Base-by-base conservation (phyloP, 2,888 invertebrate species). In the Mellilla xanthometata region DNA sequence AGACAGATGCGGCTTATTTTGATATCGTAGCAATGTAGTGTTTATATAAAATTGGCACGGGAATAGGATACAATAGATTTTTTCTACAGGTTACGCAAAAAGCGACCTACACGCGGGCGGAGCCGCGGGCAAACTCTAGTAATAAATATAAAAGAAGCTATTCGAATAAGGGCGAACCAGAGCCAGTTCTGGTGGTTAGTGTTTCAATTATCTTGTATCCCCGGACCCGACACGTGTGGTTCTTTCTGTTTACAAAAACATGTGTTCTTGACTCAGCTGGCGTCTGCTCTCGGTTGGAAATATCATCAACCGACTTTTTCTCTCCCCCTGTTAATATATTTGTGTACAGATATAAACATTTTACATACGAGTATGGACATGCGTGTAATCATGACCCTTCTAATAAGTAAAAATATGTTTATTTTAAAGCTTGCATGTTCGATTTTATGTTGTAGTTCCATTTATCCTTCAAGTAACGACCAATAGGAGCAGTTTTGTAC, bases 221-320 rank as follows among this genome's bases (percentile, higher is more conserved):
- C 28, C 32, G 52, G 48, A 59, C 51, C 51, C 1, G 26, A 62
- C 72, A 74, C 65, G 67, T 73, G 58, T 44, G 60, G 53, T 53
- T 55, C 56, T 56, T 56, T 63, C 56, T 65, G 63, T 68, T 58
- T 65, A 70, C 60, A 66, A 60, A 62, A 61, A 61, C 75, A 76
- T 70, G 73, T 68, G 76, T 57, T 69, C 73, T 70, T 70, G 65
- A 71, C 72, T 68, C 76, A 74, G 74, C 75, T 76, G 76, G 60
- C 54, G 53, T 62, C 65, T 49, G 52, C 59, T 65, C 59, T 59
- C 52, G n/a, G n/a, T n/a, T 43, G 47, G 42, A 39, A 33, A 43
- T 30, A 43, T 39, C 34, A 49, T 49, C 32, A 52, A 49, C 49
- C 32, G 36, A 40, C 45, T 39, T 55, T 49, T 57, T 45, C 15